phyloP scores from a whole-genome alignment of 2,888 invertebrate species.

The Pedicia rivosa region DNA sequence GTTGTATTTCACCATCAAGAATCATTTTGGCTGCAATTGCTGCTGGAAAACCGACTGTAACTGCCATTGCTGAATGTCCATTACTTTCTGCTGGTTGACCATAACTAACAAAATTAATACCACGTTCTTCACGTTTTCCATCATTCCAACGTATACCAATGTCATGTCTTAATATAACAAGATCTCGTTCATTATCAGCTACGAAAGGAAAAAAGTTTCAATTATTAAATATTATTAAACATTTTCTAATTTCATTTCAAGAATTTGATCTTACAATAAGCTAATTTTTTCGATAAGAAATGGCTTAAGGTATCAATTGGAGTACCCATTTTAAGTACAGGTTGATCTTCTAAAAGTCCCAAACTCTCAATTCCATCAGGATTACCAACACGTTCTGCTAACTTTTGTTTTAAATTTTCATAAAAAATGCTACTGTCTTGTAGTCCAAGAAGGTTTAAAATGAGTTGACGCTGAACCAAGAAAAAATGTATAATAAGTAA shows the following conservation, averaged over 20 bases:
- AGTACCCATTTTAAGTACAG: conserved; percentile 64
- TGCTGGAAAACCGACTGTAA: conserved; percentile 81
- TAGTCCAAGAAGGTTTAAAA: conserved; percentile 73
- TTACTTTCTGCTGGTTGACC: conserved; percentile 43
- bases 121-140: conserved; percentile 61
- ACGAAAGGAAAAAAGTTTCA: too few species aligned
- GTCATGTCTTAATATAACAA: conserved; percentile 88
- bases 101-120: conserved; percentile 78
- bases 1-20: conserved; percentile 94
- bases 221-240: too few species aligned
- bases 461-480: conserved; percentile 52
- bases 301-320: conserved; percentile 89
- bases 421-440: conserved; percentile 77
- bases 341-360: conserved; percentile 72
- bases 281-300: conserved; percentile 67
- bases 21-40: conserved; percentile 98
- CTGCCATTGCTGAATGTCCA: conserved; percentile 92
- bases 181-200: conserved; percentile 62
- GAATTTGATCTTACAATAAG: conserved; percentile 44
- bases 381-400: conserved; percentile 65
- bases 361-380: conserved; percentile 68
- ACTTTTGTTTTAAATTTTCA: conserved; percentile 74
- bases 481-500: conserved; percentile 5
- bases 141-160: conserved; percentile 87
- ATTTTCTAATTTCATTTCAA: too few species aligned